Percentiles rank a stretch among this genome's conserved stretches.
phyloP scores from a whole-genome alignment of 1,140 invertebrate genomes.

The Armadillidium nasatum region DNA sequence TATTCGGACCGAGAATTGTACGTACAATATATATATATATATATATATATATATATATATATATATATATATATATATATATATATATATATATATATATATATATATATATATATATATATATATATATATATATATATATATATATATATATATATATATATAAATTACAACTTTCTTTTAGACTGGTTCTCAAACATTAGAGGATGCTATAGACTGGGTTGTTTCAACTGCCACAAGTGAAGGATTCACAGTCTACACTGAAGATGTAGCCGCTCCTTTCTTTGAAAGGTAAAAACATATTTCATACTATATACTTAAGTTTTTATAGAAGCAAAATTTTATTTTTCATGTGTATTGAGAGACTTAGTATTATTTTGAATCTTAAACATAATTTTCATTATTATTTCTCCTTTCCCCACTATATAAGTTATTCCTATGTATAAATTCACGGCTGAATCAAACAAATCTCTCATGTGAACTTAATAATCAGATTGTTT shows the following conservation, averaged over 20 bases:
- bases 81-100: background rate
- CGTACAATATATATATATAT: background rate
- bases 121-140: background rate
- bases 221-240: background rate
- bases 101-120: constrained; percentile 4
- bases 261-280: background rate
- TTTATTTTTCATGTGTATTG: too few species aligned
- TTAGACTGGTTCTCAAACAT: constrained; percentile 16
- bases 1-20: constrained; percentile 22
- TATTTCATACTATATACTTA: too few species aligned
- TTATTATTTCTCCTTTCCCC: too few species aligned
- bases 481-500: too few species aligned
- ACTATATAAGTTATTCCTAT: too few species aligned
- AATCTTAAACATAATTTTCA: too few species aligned
- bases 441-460: too few species aligned
- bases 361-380: too few species aligned
- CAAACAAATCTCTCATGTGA: too few species aligned
- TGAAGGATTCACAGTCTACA: constrained; percentile 16
- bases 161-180: background rate
- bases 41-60: background rate
- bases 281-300: background rate
- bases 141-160: background rate
- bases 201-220: constrained; percentile 23
- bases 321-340: too few species aligned
- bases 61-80: background rate